Percentiles rank a stretch among this genome's conserved stretches.
Evolutionary conservation across 2,888 invertebrate species (phyloP).

Genomic region (Coleophora flavipennella): DNA sequence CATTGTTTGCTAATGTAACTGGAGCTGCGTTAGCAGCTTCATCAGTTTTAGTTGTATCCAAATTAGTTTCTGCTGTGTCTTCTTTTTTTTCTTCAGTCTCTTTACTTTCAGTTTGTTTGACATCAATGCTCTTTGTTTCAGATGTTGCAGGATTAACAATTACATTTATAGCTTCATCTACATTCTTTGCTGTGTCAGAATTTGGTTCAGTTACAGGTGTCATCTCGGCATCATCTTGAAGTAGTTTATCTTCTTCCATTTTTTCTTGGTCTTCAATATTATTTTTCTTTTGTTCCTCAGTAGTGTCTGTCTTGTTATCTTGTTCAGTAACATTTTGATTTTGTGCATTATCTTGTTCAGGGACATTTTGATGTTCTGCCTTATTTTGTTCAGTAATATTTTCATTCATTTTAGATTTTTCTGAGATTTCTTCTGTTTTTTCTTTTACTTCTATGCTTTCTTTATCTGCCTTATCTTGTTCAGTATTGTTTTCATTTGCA

Average conservation of each 20-base stretch:
- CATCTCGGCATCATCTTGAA: slow-evolving; percentile 6
- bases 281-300: neutral
- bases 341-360: too few species aligned
- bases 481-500: slow-evolving; percentile 1
- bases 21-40: slow-evolving; percentile 3
- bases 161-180: too few species aligned
- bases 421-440: too few species aligned
- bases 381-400: too few species aligned
- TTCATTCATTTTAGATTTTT: neutral
- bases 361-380: too few species aligned
- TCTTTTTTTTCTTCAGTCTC: neutral
- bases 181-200: too few species aligned
- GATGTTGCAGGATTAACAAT: too few species aligned
- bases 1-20: neutral
- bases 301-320: neutral
- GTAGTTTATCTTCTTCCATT: slow-evolving; percentile 1
- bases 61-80: neutral
- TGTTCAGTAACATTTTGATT: neutral
- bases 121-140: too few species aligned
- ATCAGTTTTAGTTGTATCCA: slow-evolving; percentile 4
- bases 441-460: too few species aligned
- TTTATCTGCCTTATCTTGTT: neutral
- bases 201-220: slow-evolving; percentile 1
- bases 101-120: too few species aligned
- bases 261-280: neutral